A percentile compares a stretch with the other conserved stretches of the same genome.
These are phyloP conservation scores for Corydoras maculifer DNA, from an alignment of 2,113 vertebrate species.

Conservation along the genomic window DNA sequence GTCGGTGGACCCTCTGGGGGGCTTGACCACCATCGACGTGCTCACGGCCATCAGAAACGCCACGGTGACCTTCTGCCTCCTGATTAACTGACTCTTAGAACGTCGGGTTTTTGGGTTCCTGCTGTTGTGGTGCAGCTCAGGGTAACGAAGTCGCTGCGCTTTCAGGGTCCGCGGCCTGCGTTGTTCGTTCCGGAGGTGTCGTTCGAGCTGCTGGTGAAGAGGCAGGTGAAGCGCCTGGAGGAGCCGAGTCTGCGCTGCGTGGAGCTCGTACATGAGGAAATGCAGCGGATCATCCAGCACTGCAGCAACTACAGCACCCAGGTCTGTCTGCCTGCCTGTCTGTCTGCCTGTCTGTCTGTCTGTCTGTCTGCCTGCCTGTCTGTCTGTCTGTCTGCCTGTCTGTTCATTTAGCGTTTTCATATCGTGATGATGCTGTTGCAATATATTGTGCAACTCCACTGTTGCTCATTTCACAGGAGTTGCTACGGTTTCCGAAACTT, in stretches of 20 bases:
- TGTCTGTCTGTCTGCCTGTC: too few species aligned
- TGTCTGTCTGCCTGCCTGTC: too few species aligned
- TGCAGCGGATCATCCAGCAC: slow-evolving; percentile 98
- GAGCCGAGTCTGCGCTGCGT: slow-evolving; percentile 95
- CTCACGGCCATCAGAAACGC: slow-evolving; percentile 98
- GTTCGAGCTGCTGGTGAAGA: slow-evolving; percentile 92
- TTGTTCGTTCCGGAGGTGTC: slow-evolving; percentile 96
- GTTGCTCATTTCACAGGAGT: slow-evolving; percentile 66
- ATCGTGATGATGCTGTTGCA: too few species aligned
- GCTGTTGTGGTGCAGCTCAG: not conserved
- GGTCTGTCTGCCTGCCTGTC: slow-evolving; percentile 53
- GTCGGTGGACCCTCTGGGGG: slow-evolving; percentile 91
- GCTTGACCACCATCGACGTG: slow-evolving; percentile 94
- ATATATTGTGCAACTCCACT: not conserved
- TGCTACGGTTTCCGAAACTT: slow-evolving; percentile 93
- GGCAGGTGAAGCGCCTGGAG: slow-evolving; percentile 93
- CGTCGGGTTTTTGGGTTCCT: too few species aligned
- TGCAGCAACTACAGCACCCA: slow-evolving; percentile 98
- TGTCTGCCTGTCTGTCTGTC: too few species aligned
- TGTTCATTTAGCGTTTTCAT: too few species aligned
- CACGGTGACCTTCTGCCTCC: slow-evolving; percentile 72
- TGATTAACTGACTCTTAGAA: too few species aligned
- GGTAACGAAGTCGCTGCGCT: slow-evolving; percentile 18
- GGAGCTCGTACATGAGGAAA: slow-evolving; percentile 96
- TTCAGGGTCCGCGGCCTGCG: slow-evolving; percentile 89